Base-by-base conservation (phyloP, 2,797 vertebrate species). In the Ctenopoma multispine region DNA sequence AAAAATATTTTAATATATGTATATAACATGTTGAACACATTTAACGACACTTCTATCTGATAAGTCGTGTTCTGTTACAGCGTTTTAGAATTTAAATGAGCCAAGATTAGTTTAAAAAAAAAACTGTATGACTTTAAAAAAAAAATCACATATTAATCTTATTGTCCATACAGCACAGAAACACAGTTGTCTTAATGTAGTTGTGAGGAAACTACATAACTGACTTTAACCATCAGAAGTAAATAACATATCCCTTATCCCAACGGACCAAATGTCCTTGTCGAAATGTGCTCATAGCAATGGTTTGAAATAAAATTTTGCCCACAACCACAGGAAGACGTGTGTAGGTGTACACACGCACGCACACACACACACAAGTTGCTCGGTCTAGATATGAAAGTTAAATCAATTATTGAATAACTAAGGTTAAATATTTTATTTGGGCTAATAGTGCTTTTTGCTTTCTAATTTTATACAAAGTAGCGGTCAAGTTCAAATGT, bases 401-500 rank as follows among this genome's bases (percentile, higher is more conserved):
- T 54, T 0, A 20, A 63, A 12, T 4, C 4, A 27, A 14, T 21
- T n/a, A 13, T 23, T 38, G 0, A 55, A 62, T 55, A 46, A 12
- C n/a, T 40, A 0, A 5, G 48, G 15, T 5, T 1, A 0, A 21
- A 40, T 44, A 34, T 62, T 55, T 48, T 14, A 13, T 48, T 49
- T 17, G 1, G 2, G 20, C 40, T 18, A 2, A 55, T 4, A 46
- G 43, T 7, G n/a, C 0, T 44, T 34, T 1, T 5, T 21, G 4
- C 1, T 0, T 38, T 51, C 23, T 20, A 29, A 51, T 21, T 65
- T n/a, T 14, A n/a, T 24, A 34, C 10, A 38, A n/a, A 62, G 20
- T 82, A 46, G 61, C 41, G 55, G 29, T 81, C 69, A 63, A 79
- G 63, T 82, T 85, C 70, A 85, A 64, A 72, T 66, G 20, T 53